Base-by-base conservation (phyloP, 2,888 invertebrate species). In the Drosophila pseudotakahashii region DNA sequence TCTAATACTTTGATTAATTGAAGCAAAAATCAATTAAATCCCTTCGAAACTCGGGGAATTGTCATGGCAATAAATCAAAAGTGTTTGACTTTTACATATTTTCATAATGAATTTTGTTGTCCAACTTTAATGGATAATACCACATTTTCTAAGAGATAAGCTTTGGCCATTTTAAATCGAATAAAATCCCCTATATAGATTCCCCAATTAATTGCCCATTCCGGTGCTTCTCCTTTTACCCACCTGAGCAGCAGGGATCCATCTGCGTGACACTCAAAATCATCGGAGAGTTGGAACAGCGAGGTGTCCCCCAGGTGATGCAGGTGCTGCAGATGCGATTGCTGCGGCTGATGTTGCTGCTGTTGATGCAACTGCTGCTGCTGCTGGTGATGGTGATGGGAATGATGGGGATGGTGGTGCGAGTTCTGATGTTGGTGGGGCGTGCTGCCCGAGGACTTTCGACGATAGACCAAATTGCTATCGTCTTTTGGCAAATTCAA, bases 201-300 rank as follows among this genome's bases (percentile, higher is more conserved):
- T 47, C 2, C 5, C 10, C 30, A 14, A 45, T 26, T 26, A 1
- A 45, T 14, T 9, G 52, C 3, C 11, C 16, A 52, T 51, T 52
- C n/a, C 3, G 53, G 1, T 16, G 13, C 13, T 7, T 2, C 30
- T 16, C n/a, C n/a, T 7, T 41, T 19, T 34, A 72, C 89, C 91
- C 77, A 95, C 95, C 95, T 94, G 30, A 95, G 92, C 19, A 94
- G 93, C 13, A 94, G 92, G 7, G 93, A 93, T 13, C 95, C 95
- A 89, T 95, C 94, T 4, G 93, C 91, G 74, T 93, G 92, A 42
- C 93, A 91, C 79, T 94, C 94, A 23, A 93, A 92, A 16, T 93
- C 93, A 67, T 92, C 92, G 66, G 88, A 89, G 11, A 86, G 82
- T 48, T 90, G 90, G 45, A 89, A 87, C 39, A 88, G 83, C 3